Evolutionary conservation across 2,797 vertebrate genomes (phyloP), one percentile per base, ranked within the genome.

Genomic region (Liparis tanakae): DNA sequence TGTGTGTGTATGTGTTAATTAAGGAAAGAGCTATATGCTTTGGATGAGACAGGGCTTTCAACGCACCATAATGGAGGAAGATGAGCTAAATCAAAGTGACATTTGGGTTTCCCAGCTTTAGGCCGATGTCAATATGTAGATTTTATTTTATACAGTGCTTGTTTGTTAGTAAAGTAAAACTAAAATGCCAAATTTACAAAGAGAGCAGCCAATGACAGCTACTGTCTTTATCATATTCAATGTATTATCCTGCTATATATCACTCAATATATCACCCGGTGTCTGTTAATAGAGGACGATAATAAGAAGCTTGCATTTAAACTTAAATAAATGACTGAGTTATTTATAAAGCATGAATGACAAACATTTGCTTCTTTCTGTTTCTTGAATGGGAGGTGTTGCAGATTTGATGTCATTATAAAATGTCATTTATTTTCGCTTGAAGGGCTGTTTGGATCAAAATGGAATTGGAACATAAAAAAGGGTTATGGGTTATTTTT

Each of bases 1-100:
- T n/a, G n/a, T n/a, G n/a, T 37, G 37, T 37, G 85, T 87, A 85
- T 57, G 88, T 87, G 88, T 91, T 94, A 93, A 95, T 94, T 94
- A 94, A 93, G 88, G 80, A 72, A 74, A 91, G 85, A 87, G 87
- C 87, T 85, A 88, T 86, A 82, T 87, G 85, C 81, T 81, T 82
- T 72, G 83, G 83, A 88, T 68, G 85, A 84, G 86, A 85, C 79
- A 15, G 43, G 63, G 84, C 87, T 89, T 85, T 90, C 75, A 87
- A n/a, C 54, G 9, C 5, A 14, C 55, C 59, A 25, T 78, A 70
- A 86, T 78, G 86, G 78, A 65, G 67, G 78, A 81, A 80, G 79
- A 87, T 78, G 84, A 82, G 73, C 78, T 90, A 67, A 92, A 66
- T 73, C 50, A 51, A 87, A 85, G 85, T 73, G 75, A 81, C 90